phyloP scores from a whole-genome alignment of 1,140 invertebrate species.

The Bombus waltoni region DNA sequence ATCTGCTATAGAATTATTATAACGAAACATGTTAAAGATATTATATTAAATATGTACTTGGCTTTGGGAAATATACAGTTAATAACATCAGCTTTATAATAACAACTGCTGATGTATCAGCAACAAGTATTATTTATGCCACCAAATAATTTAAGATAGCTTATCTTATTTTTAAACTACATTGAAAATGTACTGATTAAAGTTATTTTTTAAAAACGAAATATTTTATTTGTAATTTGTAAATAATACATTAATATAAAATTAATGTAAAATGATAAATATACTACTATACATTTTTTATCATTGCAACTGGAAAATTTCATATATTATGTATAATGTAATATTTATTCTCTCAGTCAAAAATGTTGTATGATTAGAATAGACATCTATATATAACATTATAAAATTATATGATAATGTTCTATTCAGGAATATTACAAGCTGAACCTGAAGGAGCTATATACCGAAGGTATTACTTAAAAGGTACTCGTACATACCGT shows the following conservation, averaged over 20 bases:
- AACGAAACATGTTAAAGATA: background rate
- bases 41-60: background rate
- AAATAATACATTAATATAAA: background rate
- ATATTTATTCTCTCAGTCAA: too few relatives aligned
- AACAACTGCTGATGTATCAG: background rate
- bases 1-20: background rate
- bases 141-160: background rate
- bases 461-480: too few relatives aligned
- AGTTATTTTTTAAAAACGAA: background rate
- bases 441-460: too few relatives aligned
- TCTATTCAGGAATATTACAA: too few relatives aligned
- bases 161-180: background rate
- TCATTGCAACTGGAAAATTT: too few relatives aligned
- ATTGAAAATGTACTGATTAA: background rate
- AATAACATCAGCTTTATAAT: background rate
- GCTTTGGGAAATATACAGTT: background rate
- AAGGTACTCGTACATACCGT: too few relatives aligned
- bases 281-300: background rate
- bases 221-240: background rate
- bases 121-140: background rate
- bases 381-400: too few relatives aligned
- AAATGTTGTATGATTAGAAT: too few relatives aligned
- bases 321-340: too few relatives aligned
- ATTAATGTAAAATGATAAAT: background rate
- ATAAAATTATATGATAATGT: too few relatives aligned